phyloP scores from a whole-genome alignment of 1,140 invertebrate species.

The Trypoxylus dichotomus region DNA sequence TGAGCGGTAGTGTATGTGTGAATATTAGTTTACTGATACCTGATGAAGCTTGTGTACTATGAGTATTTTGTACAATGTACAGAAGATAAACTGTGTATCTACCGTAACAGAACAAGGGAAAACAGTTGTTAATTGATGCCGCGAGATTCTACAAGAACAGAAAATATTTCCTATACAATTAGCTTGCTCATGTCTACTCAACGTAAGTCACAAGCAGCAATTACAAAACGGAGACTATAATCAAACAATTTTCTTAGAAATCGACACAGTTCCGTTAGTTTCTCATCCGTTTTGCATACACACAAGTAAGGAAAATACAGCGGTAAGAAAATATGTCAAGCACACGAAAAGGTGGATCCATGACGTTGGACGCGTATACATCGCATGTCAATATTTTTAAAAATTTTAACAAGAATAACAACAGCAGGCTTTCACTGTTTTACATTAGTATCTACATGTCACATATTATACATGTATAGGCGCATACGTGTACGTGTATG shows the following conservation, averaged over 20 bases:
- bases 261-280: slow-evolving; percentile 19
- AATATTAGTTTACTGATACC: too few relatives aligned
- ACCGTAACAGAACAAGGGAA: too few relatives aligned
- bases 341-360: slow-evolving; percentile 4
- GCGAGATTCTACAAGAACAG: not conserved
- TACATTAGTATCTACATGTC: not conserved
- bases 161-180: slow-evolving; percentile 13
- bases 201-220: not conserved
- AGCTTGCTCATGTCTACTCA: not conserved
- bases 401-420: slow-evolving; percentile 18
- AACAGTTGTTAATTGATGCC: too few relatives aligned
- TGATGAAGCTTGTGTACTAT: too few relatives aligned
- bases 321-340: slow-evolving; percentile 25
- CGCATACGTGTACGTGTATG: not conserved
- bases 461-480: not conserved
- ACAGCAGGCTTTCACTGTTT: not conserved
- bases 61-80: too few relatives aligned
- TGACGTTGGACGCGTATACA: not conserved
- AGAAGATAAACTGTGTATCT: too few relatives aligned
- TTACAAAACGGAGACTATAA: slow-evolving; percentile 5
- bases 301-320: not conserved
- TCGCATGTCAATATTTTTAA: slow-evolving; percentile 11
- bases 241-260: slow-evolving; percentile 15
- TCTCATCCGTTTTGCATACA: slow-evolving; percentile 11
- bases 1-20: too few relatives aligned